A percentile compares a stretch with the other conserved stretches of the same genome.
Conservation (phyloP, 2,113 vertebrate species). For the Strix uralensis region DNA sequence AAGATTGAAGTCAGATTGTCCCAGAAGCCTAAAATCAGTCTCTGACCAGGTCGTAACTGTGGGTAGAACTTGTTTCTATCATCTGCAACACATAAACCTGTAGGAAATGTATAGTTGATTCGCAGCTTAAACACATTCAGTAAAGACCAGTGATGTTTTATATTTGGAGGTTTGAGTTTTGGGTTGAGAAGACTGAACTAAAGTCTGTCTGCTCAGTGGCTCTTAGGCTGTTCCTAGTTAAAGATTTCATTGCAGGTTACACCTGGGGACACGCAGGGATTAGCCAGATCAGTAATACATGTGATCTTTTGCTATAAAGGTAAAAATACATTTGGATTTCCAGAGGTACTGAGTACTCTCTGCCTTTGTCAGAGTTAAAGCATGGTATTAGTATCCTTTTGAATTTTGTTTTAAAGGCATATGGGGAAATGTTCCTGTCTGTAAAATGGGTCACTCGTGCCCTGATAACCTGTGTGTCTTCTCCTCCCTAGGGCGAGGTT, state of each 20-base stretch:
- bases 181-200: not conserved
- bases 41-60: not conserved
- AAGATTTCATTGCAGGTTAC: not conserved
- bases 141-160: not conserved
- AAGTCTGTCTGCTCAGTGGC: not conserved
- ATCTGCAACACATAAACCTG: not conserved
- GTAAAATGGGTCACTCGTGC: not conserved
- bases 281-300: not conserved
- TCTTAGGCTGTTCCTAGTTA: not conserved
- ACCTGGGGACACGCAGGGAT: not conserved
- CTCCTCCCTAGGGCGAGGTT: constrained; percentile 80
- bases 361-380: not conserved
- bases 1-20: too few species aligned
- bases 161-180: not conserved
- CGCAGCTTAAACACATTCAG: not conserved
- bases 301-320: not conserved
- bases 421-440: not conserved
- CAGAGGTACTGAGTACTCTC: not conserved
- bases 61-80: not conserved
- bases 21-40: not conserved
- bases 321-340: not conserved
- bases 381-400: not conserved
- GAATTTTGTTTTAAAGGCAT: not conserved
- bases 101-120: not conserved
- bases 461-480: not conserved